Percentiles rank a stretch among this genome's conserved stretches.
Evolutionary conservation across 2,888 invertebrate species (phyloP).

Genomic region (Seira sanloemensis): DNA sequence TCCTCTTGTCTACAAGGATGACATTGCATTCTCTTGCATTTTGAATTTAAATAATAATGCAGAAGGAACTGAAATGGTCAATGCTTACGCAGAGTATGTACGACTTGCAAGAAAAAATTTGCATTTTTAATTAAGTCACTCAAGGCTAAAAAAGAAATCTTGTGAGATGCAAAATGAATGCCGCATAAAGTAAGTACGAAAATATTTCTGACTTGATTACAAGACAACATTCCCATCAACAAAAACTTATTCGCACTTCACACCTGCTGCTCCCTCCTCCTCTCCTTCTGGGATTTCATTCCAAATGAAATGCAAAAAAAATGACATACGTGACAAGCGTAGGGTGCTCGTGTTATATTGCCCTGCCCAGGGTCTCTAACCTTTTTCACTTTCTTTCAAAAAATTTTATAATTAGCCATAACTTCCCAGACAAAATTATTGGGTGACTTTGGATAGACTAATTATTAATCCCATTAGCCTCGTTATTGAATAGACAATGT

Average conservation of each 20-base stretch:
- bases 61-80: too few species aligned
- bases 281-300: neutral
- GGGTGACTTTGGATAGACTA: neutral
- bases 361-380: neutral
- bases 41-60: too few species aligned
- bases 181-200: too few species aligned
- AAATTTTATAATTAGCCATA: neutral
- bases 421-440: neutral
- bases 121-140: neutral
- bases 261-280: neutral
- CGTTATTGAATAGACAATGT: neutral
- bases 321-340: neutral
- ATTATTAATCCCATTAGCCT: neutral
- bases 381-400: neutral
- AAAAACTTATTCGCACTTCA: neutral
- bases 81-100: too few species aligned
- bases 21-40: neutral
- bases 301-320: neutral
- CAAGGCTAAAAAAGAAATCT: neutral
- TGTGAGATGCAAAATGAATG: neutral
- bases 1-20: neutral
- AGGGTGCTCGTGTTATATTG: neutral
- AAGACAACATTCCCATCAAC: neutral
- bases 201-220: too few species aligned
- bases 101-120: neutral